Evolutionary conservation across 1,140 invertebrate genomes (phyloP).

Genomic region (Pogonus chalceus): DNA sequence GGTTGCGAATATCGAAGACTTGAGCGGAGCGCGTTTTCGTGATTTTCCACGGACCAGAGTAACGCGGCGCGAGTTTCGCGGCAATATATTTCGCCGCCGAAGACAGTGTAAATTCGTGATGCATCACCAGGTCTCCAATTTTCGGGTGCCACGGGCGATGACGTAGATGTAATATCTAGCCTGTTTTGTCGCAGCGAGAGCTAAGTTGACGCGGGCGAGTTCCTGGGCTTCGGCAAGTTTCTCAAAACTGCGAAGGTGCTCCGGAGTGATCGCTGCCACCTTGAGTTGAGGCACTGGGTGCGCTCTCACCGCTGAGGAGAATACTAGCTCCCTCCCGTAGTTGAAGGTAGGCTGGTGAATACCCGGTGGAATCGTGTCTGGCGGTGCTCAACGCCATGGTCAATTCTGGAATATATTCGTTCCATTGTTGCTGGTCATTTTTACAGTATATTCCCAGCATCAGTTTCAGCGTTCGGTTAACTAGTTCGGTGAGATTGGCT

Average conservation of each 20-base stretch:
- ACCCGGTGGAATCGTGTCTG: neutral
- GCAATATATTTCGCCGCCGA: neutral
- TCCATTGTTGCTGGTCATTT: neutral
- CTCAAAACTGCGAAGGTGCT: neutral
- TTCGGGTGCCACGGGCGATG: neutral
- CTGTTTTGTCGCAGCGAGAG: neutral
- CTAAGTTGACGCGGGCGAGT: neutral
- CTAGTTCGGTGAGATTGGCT: neutral
- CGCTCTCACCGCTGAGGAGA: no score
- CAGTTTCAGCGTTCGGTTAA: neutral
- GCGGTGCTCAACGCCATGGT: neutral
- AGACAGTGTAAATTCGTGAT: neutral
- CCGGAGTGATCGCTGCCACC: neutral
- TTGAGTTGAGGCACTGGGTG: neutral
- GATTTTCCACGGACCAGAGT: neutral
- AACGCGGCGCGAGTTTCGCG: neutral
- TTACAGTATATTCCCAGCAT: neutral
- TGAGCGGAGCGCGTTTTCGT: neutral
- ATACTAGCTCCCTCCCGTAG: neutral
- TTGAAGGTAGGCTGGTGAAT: neutral
- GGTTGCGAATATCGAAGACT: neutral
- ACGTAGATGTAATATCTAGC: no score
- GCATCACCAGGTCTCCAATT: neutral
- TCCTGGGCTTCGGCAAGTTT: neutral
- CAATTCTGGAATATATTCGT: neutral